Conservation (phyloP, 2,888 invertebrate species). For the Encarsia formosa region DNA sequence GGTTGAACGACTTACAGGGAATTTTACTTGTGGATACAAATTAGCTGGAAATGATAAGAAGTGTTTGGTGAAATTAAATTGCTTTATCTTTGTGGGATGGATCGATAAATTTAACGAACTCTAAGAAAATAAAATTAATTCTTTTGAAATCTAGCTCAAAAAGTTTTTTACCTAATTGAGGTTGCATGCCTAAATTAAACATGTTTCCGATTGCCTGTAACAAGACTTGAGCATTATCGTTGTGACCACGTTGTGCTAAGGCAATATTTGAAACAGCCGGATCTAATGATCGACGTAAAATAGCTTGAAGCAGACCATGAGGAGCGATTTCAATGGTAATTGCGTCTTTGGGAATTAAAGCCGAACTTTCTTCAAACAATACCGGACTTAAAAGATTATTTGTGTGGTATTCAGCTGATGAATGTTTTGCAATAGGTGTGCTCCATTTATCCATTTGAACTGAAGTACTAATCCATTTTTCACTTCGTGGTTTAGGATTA, state of each 20-base stretch:
- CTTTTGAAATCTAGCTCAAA: background rate
- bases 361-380: slow-evolving; percentile 38
- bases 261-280: slow-evolving; percentile 57
- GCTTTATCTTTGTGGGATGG: no score
- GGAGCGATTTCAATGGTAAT: slow-evolving; percentile 68
- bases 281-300: slow-evolving; percentile 60
- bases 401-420: slow-evolving; percentile 19
- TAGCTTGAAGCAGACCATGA: slow-evolving; percentile 65
- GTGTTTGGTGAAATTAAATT: no score
- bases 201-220: slow-evolving; percentile 53
- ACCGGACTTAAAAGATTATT: slow-evolving; percentile 17
- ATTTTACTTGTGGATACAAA: slow-evolving; percentile 52
- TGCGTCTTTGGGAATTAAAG: slow-evolving; percentile 61
- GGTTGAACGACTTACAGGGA: slow-evolving; percentile 56
- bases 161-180: slow-evolving; percentile 43
- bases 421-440: background rate
- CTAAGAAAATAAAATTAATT: no score
- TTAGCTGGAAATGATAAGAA: slow-evolving; percentile 36
- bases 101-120: no score
- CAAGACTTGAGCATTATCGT: slow-evolving; percentile 50
- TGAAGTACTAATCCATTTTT: slow-evolving; percentile 21
- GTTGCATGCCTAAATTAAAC: slow-evolving; percentile 54
- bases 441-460: slow-evolving; percentile 12
- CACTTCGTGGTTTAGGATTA: slow-evolving; percentile 14
- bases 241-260: slow-evolving; percentile 58